Evolutionary conservation across 1,140 invertebrate genomes (phyloP).

Genomic region (Trypoxylus dichotomus): DNA sequence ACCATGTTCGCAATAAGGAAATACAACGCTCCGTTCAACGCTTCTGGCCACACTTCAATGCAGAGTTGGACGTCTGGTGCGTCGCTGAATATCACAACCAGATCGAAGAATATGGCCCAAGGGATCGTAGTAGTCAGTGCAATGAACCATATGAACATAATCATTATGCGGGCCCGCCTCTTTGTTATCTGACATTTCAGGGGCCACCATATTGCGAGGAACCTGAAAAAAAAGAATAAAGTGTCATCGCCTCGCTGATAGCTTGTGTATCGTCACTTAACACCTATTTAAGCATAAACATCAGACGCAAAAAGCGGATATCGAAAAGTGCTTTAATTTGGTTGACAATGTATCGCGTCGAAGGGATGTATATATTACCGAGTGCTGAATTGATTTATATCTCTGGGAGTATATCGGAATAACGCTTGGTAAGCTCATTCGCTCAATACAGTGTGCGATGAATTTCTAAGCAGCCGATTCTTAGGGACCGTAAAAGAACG

Average conservation of each 20-base stretch:
- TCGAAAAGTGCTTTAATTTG: background rate
- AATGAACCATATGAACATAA: conserved; percentile 88
- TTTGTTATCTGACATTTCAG: conserved; percentile 90
- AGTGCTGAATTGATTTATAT: background rate
- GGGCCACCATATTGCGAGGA: conserved; percentile 93
- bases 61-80: conserved; percentile 73
- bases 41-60: conserved; percentile 82
- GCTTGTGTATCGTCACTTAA: background rate
- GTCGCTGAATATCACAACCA: conserved; percentile 74
- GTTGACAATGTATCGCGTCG: background rate
- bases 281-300: background rate
- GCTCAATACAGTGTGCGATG: background rate
- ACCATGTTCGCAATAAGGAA: conserved; percentile 88
- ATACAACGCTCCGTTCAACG: conserved; percentile 77
- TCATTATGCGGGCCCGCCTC: conserved; percentile 79
- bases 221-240: conserved; percentile 68
- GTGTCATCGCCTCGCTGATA: background rate
- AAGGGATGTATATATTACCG: background rate
- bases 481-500: too few species aligned
- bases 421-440: background rate
- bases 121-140: conserved; percentile 82
- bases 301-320: background rate
- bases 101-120: conserved; percentile 87
- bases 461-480: background rate
- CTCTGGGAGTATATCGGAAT: background rate